Evolutionary conservation across 23 tunicate species (phyloP).

Genomic region (Pegea sp.): DNA sequence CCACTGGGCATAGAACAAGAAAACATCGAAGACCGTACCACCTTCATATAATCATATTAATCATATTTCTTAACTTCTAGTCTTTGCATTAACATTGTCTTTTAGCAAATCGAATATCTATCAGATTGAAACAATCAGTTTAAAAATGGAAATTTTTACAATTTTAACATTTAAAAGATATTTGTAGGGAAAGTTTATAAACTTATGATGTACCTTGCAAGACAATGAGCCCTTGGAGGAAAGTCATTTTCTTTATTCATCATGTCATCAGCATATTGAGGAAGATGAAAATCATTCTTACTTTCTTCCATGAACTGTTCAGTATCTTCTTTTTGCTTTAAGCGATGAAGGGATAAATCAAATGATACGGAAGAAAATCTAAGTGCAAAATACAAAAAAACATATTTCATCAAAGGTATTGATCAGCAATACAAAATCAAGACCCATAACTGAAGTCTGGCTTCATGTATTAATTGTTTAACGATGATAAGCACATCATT

Average conservation of each 20-base stretch:
- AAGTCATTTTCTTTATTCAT: slow-evolving; percentile 70
- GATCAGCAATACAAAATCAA: too few relatives aligned
- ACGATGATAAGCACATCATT: slow-evolving; percentile 1
- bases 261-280: slow-evolving; percentile 47
- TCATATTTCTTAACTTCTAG: too few relatives aligned
- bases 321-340: slow-evolving; percentile 19
- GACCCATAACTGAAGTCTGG: too few relatives aligned
- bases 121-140: too few relatives aligned
- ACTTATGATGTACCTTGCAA: slow-evolving; percentile 27
- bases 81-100: too few relatives aligned
- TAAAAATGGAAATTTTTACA: too few relatives aligned
- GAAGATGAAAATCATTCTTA: slow-evolving; percentile 37
- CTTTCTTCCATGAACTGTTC: slow-evolving; percentile 29
- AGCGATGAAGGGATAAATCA: slow-evolving; percentile 27
- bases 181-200: background rate
- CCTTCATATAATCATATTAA: too few relatives aligned
- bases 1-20: slow-evolving; percentile 18
- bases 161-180: background rate
- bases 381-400: too few relatives aligned
- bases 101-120: too few relatives aligned
- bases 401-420: too few relatives aligned
- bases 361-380: slow-evolving; percentile 62
- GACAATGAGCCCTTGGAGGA: slow-evolving; percentile 90
- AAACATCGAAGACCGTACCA: slow-evolving; percentile 75
- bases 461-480: too few relatives aligned